These are phyloP conservation scores for Drosophila prosaltans DNA, from an alignment of 1,140 invertebrate genomes.

Conservation along the genomic window DNA sequence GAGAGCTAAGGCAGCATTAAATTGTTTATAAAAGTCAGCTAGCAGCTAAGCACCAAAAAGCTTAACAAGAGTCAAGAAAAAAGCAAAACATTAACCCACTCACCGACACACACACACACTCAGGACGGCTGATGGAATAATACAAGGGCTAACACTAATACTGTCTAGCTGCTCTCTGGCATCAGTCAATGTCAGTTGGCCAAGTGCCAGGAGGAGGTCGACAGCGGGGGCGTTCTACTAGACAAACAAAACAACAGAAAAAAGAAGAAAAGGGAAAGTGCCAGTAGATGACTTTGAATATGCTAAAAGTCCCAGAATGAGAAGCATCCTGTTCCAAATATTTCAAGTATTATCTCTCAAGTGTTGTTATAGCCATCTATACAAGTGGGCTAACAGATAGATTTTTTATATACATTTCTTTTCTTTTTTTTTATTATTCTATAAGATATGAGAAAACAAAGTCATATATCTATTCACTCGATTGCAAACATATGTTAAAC, in stretches of 20 bases:
- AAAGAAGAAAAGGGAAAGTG: conserved; percentile 43
- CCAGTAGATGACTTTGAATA: conserved; percentile 33
- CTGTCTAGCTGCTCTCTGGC: conserved; percentile 52
- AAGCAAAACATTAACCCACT: conserved; percentile 70
- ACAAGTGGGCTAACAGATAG: neutral
- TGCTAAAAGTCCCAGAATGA: conserved; percentile 8
- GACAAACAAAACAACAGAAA: conserved; percentile 34
- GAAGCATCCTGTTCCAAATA: neutral
- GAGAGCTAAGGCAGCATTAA: conserved; percentile 7
- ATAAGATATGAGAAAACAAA: conserved; percentile 31
- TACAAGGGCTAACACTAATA: conserved; percentile 7
- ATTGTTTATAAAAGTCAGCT: conserved; percentile 63
- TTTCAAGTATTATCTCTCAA: conserved; percentile 37
- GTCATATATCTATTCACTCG: conserved; percentile 33
- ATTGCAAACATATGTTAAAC: conserved; percentile 64
- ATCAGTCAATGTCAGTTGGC: conserved; percentile 81
- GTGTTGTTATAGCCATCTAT: conserved; percentile 29
- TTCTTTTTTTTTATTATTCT: neutral
- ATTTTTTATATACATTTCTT: neutral
- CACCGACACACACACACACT: conserved; percentile 29
- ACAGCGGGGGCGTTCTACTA: conserved; percentile 42
- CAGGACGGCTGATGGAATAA: conserved; percentile 8
- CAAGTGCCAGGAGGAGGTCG: conserved; percentile 69
- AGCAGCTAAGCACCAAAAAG: conserved; percentile 41
- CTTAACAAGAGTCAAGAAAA: conserved; percentile 51